Evolutionary conservation across 2,888 invertebrate genomes (phyloP), one percentile per base, ranked within the genome.

Genomic region (Notodonta ziczac): DNA sequence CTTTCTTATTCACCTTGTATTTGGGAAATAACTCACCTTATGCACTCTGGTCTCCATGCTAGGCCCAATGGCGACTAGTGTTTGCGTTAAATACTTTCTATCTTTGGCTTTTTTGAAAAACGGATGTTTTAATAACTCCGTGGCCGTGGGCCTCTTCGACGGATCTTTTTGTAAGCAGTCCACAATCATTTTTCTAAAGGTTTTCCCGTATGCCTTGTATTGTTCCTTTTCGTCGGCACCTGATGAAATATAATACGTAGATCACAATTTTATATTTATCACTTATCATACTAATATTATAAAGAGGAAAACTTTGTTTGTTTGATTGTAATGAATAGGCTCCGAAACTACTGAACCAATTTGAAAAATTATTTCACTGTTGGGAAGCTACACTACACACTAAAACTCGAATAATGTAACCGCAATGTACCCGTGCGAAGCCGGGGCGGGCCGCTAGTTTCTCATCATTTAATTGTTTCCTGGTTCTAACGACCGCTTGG

Each of bases 41-140:
- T 98, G 97, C 10, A 98, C 97, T 79, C 98, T 96, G 6, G 97
- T 97, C 88, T 98, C 98, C 90, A 98, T 95, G 82, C 97, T 97
- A 58, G 98, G 98, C 0, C 98, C 98, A 65, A 96, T 96, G 8
- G 97, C 96, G 46, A 98, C 96, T 73, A 98, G 88, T 1, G 97
- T 98, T 84, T 97, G 97, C 66, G 97, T 97, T 52, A 98, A 93
- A 90, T 97, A 98, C 83, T 97, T 97, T 82, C 97, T 97, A 85
- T 98, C 98, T 89, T 99, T 99, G 10, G 99, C 98, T 90, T 99
- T 99, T 87, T 98, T 98, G 92, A 99, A 99, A 89, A 99, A 99
- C 4, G 98, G 98, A 90, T 99, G 98, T 89, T 99, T 99, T 61
- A 99, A 91, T 57, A 99, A 93, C 87, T 99, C 99, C 48, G 97